These are phyloP conservation scores for Nematopogon swammerdamellus DNA, from an alignment of 2,888 invertebrate species.

Conservation along the genomic window DNA sequence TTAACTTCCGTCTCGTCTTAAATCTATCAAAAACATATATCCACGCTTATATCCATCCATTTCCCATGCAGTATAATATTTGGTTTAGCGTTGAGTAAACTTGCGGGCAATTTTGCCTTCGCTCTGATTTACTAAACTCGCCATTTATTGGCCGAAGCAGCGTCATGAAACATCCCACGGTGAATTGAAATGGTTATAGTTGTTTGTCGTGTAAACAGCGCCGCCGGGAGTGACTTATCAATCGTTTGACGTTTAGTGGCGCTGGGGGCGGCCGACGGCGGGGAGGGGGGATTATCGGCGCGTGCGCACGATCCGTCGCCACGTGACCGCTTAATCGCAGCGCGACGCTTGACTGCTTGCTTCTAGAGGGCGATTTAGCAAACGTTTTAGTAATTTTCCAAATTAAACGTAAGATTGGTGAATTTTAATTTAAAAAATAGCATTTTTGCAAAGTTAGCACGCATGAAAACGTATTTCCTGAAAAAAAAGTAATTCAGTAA, in stretches of 20 bases:
- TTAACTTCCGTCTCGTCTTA: too few species aligned
- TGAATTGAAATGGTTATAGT: not conserved
- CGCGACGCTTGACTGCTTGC: not conserved
- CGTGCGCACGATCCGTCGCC: constrained; percentile 19
- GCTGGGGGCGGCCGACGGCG: constrained; percentile 21
- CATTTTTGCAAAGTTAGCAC: too few species aligned
- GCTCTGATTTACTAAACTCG: not conserved
- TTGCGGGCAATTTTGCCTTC: not conserved
- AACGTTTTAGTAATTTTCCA: too few species aligned
- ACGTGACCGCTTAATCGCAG: constrained; percentile 1
- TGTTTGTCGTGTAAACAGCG: not conserved
- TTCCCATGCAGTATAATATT: too few species aligned
- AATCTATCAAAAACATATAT: too few species aligned
- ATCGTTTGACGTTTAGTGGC: constrained; percentile 44
- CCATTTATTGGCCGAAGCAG: not conserved
- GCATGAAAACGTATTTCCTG: too few species aligned
- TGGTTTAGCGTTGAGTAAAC: too few species aligned
- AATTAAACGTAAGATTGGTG: too few species aligned
- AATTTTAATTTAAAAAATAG: too few species aligned
- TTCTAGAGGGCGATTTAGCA: too few species aligned
- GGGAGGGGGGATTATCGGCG: constrained; percentile 30
- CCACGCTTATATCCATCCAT: too few species aligned
- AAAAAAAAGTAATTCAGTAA: too few species aligned
- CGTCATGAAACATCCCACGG: not conserved
- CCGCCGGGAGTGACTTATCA: constrained; percentile 28